Evolutionary conservation across 1,140 invertebrate species (phyloP).

Genomic region (Battus philenor): DNA sequence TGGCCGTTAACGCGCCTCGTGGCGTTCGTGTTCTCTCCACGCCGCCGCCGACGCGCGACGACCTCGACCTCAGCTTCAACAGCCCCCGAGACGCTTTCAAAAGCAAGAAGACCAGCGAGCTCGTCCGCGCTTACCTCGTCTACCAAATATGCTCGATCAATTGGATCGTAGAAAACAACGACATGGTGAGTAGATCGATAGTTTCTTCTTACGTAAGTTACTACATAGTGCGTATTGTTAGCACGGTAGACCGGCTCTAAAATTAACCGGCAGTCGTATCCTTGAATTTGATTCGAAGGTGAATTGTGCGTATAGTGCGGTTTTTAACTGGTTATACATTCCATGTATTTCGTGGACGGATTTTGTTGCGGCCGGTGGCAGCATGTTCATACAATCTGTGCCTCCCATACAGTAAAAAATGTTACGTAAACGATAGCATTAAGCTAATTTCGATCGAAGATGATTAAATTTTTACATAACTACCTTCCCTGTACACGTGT

Average conservation of each 20-base stretch:
- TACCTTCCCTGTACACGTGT: too few species aligned
- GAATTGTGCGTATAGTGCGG: conserved; percentile 7
- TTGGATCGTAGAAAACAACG: conserved; percentile 95
- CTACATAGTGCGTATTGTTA: conserved; percentile 30
- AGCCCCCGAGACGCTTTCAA: conserved; percentile 89
- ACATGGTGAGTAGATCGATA: conserved; percentile 83
- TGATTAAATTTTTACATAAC: too few species aligned
- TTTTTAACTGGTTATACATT: conserved; percentile 15
- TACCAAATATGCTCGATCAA: conserved; percentile 94
- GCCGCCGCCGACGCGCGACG: conserved; percentile 77
- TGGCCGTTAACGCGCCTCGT: conserved; percentile 52
- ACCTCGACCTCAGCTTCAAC: conserved; percentile 91
- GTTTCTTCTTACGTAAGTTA: conserved; percentile 43
- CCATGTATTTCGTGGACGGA: conserved; percentile 19
- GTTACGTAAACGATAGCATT: conserved; percentile 16
- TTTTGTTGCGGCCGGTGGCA: conserved; percentile 1
- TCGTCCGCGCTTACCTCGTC: conserved; percentile 94
- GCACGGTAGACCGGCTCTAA: conserved; percentile 32
- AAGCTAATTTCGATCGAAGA: too few species aligned
- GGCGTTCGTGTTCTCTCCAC: conserved; percentile 50
- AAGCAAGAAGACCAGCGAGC: conserved; percentile 96
- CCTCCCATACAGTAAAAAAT: not conserved
- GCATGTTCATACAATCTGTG: not conserved
- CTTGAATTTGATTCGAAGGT: conserved; percentile 40
- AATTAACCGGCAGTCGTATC: conserved; percentile 41